phyloP scores from a whole-genome alignment of 2,113 vertebrate species.

The Hemiprocne comata region DNA sequence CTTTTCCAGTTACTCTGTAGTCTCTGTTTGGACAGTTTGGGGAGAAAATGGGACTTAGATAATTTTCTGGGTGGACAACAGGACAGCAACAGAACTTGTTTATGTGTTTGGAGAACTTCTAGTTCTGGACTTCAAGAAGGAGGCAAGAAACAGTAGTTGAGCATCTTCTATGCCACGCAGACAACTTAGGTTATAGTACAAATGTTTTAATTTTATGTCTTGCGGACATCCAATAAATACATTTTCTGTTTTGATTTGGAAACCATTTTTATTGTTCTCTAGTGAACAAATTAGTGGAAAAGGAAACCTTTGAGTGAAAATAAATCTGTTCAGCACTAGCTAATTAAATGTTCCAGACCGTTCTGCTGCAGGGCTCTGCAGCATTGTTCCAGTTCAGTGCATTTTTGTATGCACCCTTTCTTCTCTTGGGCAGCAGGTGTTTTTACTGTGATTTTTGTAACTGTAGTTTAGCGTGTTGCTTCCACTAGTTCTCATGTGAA shows the following conservation, averaged over 20 bases:
- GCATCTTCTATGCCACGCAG: neutral
- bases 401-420: constrained; percentile 20
- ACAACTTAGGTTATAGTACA: neutral
- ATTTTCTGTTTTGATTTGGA: neutral
- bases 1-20: neutral
- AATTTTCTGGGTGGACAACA: neutral
- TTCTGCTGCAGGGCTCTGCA: constrained; percentile 19
- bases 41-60: neutral
- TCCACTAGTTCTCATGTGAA: neutral
- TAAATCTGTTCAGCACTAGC: neutral
- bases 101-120: neutral
- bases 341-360: constrained; percentile 43
- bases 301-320: constrained; percentile 15
- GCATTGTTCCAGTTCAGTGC: neutral
- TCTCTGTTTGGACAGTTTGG: neutral
- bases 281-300: neutral
- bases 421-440: constrained; percentile 5
- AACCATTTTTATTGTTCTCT: neutral
- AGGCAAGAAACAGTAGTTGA: neutral
- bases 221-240: neutral
- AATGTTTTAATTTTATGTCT: neutral
- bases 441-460: constrained; percentile 17
- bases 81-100: neutral
- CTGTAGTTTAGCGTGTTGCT: neutral
- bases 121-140: neutral